A percentile compares a stretch with the other conserved stretches of the same genome.
Conservation (phyloP, 2,797 vertebrate species). For the Crocidura indochinensis region DNA sequence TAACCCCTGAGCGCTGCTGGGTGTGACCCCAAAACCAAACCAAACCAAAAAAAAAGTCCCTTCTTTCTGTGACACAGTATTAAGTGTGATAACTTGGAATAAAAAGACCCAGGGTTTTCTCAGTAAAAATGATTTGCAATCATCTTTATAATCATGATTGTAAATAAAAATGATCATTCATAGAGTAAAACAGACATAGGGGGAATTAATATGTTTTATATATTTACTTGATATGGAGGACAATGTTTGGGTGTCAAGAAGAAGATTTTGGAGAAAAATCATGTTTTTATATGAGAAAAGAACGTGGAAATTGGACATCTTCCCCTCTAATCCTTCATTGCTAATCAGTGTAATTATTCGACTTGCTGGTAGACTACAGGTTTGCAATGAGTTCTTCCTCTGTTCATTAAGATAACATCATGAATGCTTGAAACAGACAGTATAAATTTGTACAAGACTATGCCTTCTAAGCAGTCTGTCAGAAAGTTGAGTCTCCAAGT, state of each 20-base stretch:
- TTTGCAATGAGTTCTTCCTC: slow-evolving; percentile 82
- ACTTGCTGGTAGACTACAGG: slow-evolving; percentile 84
- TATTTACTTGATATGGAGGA: slow-evolving; percentile 72
- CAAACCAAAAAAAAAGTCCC: too few relatives aligned
- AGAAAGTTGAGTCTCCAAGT: slow-evolving; percentile 72
- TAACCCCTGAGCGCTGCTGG: too few relatives aligned
- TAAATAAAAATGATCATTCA: slow-evolving; percentile 78
- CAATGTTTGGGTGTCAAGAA: slow-evolving; percentile 64
- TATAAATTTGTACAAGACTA: slow-evolving; percentile 59
- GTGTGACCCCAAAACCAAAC: too few relatives aligned
- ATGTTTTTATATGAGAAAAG: slow-evolving; percentile 70
- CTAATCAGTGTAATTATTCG: slow-evolving; percentile 82
- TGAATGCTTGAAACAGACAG: slow-evolving; percentile 74
- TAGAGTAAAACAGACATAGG: slow-evolving; percentile 51
- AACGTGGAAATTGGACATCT: slow-evolving; percentile 57
- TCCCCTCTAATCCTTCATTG: slow-evolving; percentile 61
- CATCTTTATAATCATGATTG: too few relatives aligned
- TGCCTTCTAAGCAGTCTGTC: slow-evolving; percentile 82
- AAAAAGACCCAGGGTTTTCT: not conserved
- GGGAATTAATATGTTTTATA: slow-evolving; percentile 84
- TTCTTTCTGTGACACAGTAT: slow-evolving; percentile 1
- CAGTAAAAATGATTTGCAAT: not conserved
- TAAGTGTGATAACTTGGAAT: not conserved
- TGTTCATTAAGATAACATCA: slow-evolving; percentile 78
- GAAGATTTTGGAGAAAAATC: slow-evolving; percentile 74